phyloP scores from a whole-genome alignment of 2,113 vertebrate genomes.

The Cettia cetti region DNA sequence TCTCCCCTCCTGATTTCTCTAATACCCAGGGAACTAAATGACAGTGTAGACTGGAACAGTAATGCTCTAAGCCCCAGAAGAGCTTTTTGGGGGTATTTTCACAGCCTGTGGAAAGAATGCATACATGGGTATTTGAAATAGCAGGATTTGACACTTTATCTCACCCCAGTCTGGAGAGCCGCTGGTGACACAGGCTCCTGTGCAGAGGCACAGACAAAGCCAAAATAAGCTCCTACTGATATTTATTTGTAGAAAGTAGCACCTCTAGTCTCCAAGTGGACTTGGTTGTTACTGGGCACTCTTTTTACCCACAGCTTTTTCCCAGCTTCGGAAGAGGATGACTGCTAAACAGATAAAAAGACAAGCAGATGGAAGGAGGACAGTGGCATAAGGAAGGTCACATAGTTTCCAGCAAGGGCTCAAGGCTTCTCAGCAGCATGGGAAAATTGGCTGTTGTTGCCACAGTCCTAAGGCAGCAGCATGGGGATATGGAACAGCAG shows the following conservation, averaged over 20 bases:
- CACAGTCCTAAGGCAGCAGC: background rate
- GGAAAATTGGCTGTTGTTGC: background rate
- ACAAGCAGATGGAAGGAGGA: background rate
- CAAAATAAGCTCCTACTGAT: constrained; percentile 2
- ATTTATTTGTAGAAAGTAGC: constrained; percentile 10
- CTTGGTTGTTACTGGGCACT: background rate
- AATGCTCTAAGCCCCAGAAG: constrained; percentile 29
- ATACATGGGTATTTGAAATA: background rate
- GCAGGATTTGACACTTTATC: constrained; percentile 9
- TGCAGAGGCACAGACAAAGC: background rate
- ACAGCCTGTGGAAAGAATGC: constrained; percentile 41
- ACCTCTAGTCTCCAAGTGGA: background rate
- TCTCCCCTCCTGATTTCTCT: background rate
- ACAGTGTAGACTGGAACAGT: constrained; percentile 10
- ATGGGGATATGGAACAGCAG: background rate
- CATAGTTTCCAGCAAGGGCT: background rate
- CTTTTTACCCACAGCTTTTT: background rate
- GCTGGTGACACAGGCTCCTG: constrained; percentile 14
- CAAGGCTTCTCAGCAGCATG: background rate
- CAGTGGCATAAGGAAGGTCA: background rate
- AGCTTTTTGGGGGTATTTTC: constrained; percentile 30
- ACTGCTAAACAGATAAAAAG: background rate
- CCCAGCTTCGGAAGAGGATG: background rate
- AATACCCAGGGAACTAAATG: constrained; percentile 39
- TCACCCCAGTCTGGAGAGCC: background rate